These are phyloP conservation scores for Penaeus vannamei DNA, from an alignment of 1,140 invertebrate species.

Conservation along the genomic window DNA sequence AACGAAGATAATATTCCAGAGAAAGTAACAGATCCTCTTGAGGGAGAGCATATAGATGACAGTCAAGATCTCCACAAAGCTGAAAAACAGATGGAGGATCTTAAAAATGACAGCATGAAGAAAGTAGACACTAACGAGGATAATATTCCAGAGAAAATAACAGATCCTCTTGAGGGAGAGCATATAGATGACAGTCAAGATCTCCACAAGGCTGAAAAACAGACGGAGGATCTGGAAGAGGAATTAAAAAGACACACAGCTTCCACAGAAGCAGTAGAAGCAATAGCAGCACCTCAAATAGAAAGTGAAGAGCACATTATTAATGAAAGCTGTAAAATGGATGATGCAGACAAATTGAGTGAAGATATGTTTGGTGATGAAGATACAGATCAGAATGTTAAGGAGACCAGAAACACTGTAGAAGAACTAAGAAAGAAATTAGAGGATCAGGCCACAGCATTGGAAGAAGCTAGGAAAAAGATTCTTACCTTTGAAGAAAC, in stretches of 20 bases:
- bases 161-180: neutral
- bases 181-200: too few relatives aligned
- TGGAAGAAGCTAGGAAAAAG: slow-evolving; percentile 4
- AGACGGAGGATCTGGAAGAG: neutral
- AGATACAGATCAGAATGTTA: too few relatives aligned
- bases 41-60: too few relatives aligned
- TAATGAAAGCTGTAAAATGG: neutral
- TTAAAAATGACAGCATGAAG: neutral
- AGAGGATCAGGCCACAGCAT: neutral
- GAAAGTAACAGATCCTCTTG: neutral
- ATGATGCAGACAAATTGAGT: neutral
- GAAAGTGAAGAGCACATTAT: neutral
- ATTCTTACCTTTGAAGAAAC: neutral
- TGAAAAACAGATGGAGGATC: neutral
- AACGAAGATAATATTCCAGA: neutral
- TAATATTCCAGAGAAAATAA: neutral
- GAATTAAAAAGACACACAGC: too few relatives aligned
- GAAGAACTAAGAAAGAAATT: slow-evolving; percentile 8
- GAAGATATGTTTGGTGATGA: neutral
- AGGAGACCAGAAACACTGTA: neutral
- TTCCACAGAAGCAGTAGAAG: neutral
- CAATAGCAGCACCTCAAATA: neutral
- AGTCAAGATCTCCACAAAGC: too few relatives aligned
- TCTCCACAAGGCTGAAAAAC: too few relatives aligned
- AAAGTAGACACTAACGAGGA: neutral